phyloP scores from a whole-genome alignment of 2,888 invertebrate species.

The Gerris lacustris region DNA sequence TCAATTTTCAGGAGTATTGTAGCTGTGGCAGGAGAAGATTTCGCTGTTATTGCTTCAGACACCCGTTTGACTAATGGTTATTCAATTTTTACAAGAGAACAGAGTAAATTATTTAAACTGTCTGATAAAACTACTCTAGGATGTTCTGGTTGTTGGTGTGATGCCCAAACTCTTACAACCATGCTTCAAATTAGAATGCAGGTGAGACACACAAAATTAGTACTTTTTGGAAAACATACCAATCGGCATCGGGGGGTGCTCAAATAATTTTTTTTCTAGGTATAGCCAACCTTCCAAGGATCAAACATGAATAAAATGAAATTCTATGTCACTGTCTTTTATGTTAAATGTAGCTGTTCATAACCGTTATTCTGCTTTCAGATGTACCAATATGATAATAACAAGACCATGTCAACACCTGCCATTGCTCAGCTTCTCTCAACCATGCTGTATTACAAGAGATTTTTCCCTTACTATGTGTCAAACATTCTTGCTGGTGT shows the following conservation, averaged over 20 bases:
- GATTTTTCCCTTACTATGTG: constrained; percentile 97
- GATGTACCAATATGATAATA: constrained; percentile 91
- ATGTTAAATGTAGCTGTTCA: too few relatives aligned
- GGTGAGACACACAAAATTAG: constrained; percentile 36
- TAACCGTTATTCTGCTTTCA: constrained; percentile 34
- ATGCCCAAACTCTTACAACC: constrained; percentile 79
- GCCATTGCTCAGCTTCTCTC: constrained; percentile 93
- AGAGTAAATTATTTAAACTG: constrained; percentile 73
- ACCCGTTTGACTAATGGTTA: constrained; percentile 85
- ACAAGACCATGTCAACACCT: constrained; percentile 79
- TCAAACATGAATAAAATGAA: too few relatives aligned
- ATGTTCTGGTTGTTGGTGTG: constrained; percentile 95
- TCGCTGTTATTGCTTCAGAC: constrained; percentile 88
- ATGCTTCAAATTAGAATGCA: constrained; percentile 75
- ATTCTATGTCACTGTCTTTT: too few relatives aligned
- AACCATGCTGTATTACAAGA: constrained; percentile 85
- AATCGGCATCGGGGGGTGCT: too few relatives aligned
- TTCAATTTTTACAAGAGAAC: constrained; percentile 76
- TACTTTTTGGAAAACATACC: too few relatives aligned
- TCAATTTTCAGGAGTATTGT: constrained; percentile 65
- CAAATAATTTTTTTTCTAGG: neutral
- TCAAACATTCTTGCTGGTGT: constrained; percentile 89
- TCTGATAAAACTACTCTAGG: constrained; percentile 79
- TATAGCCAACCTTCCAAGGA: neutral
- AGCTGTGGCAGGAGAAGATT: constrained; percentile 92